Base-by-base conservation (phyloP, 1,140 invertebrate genomes). In the Danaus melanippus region DNA sequence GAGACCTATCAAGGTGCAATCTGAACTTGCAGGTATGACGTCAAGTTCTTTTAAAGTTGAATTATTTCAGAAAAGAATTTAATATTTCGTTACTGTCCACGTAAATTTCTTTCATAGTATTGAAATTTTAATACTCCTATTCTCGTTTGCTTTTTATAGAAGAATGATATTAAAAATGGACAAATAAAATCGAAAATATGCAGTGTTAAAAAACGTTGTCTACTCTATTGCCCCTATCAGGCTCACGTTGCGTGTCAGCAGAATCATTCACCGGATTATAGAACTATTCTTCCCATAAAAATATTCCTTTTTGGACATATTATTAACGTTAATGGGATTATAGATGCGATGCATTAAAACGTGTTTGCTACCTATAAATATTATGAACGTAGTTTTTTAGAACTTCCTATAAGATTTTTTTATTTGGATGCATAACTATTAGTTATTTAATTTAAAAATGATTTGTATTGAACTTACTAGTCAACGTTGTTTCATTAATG, bases 301-400 rank as follows among this genome's bases (percentile, higher is more conserved):
- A 74, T 69, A 69, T 70, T 67, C 61, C 67, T 69, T 70, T 62
- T 71, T 67, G 56, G 67, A 69, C 66, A 72, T 72, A 60, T 59
- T 66, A 69, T 66, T 68, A 67, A 73, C 70, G 68, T 67, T 71
- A 75, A 75, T 75, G 66, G 71, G 64, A 73, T 73, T 76, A 80
- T 48, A 46, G 53, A 54, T 15, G 39, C 12, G 45, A 72, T 68
- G 67, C 72, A 71, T 76, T 73, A 73, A 67, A 63, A 51, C 64
- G 68, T 64, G 63, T 66, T n/a, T 68, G 67, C 65, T 70, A 67
- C 60, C 60, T 70, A 67, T 73, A 69, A 75, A 74, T 67, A 71
- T 71, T 66, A 69, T 57, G 53, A 53, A 46, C 60, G 44, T 47
- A 46, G 58, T 73, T 73, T 68, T 71, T 72, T 57, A 44, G 15